Evolutionary conservation across 2,113 vertebrate species (phyloP), one percentile per base, ranked within the genome.

Genomic region (Cnemophilus loriae): DNA sequence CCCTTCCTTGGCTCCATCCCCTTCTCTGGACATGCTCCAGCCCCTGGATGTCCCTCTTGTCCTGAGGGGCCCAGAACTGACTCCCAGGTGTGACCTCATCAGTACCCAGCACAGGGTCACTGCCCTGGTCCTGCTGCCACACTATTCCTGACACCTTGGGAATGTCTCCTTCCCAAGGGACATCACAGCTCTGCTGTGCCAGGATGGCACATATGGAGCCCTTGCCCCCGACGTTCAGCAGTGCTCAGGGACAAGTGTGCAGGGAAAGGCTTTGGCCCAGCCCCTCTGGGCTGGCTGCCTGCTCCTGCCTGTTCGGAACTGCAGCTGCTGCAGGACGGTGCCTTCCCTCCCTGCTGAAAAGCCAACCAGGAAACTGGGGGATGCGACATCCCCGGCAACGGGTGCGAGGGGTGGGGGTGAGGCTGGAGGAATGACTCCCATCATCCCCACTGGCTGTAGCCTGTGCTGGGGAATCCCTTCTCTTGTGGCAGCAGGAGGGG

Each of bases 201-300:
- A 3, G 41, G 61, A 6, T 1, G 24, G 50, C 11, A 6, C 53
- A 1, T 0, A 0, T 0, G 2, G 35, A n/a, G 20, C 55, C 39
- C 27, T 68, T 11, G 2, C 13, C 33, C 33, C 8, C 2, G 18
- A 19, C 1, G 57, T 5, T 37, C 57, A 6, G 53, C 59, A 42
- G 19, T 0, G 8, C 35, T 19, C 19, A 1, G 46, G 41, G 61
- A 20, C 2, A 3, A 3, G 0, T 0, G 24, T 26, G 49, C 65
- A 27, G 73, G 67, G 47, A 64, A 77, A 67, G 2, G 24, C 47
- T 44, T 9, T 3, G 1, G 61, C 50, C 10, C 63, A 33, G n/a
- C 68, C 55, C 20, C 47, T 50, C 74, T 9, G 15, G n/a, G 17
- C 13, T 6, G 33, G 37, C 24, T 71, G 24, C 8, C 8, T 4